phyloP scores from a whole-genome alignment of 53 echinoderm and acorn worm genomes.

The Astropecten irregularis region DNA sequence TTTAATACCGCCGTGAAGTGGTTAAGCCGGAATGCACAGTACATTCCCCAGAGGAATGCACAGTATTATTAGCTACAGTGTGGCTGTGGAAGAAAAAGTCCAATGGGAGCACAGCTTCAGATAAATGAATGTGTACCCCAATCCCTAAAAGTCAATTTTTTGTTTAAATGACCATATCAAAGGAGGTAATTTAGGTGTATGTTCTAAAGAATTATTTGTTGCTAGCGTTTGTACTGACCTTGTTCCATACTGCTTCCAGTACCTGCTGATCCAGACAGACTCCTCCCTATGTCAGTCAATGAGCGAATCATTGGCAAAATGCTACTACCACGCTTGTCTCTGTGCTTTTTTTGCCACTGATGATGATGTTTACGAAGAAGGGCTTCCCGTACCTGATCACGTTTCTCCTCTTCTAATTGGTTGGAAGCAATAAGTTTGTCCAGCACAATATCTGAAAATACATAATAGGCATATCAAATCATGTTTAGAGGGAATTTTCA shows the following conservation, averaged over 20 bases:
- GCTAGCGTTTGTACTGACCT: conserved; percentile 37
- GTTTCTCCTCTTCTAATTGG: conserved; percentile 83
- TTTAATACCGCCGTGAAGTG: no score
- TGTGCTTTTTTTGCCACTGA: conserved; percentile 77
- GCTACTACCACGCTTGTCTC: conserved; percentile 69
- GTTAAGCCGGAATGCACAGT: no score
- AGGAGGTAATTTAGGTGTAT: no score
- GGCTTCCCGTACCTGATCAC: conserved; percentile 85
- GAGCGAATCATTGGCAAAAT: conserved; percentile 87
- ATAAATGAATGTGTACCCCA: no score
- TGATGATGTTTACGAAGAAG: conserved; percentile 87
- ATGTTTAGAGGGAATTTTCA: no score
- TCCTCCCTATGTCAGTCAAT: conserved; percentile 86
- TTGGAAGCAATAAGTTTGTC: conserved; percentile 79
- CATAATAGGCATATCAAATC: background rate
- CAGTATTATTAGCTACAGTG: no score
- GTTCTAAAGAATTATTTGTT: no score
- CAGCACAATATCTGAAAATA: conserved; percentile 74
- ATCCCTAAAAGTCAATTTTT: no score
- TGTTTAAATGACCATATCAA: no score
- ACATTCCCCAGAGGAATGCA: no score
- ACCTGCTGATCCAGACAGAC: conserved; percentile 68
- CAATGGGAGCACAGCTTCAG: no score
- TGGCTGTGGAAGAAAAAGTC: no score
- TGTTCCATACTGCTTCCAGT: conserved; percentile 86